These are phyloP conservation scores for Cephus rjabovi DNA, from an alignment of 2,888 invertebrate genomes.

Conservation along the genomic window DNA sequence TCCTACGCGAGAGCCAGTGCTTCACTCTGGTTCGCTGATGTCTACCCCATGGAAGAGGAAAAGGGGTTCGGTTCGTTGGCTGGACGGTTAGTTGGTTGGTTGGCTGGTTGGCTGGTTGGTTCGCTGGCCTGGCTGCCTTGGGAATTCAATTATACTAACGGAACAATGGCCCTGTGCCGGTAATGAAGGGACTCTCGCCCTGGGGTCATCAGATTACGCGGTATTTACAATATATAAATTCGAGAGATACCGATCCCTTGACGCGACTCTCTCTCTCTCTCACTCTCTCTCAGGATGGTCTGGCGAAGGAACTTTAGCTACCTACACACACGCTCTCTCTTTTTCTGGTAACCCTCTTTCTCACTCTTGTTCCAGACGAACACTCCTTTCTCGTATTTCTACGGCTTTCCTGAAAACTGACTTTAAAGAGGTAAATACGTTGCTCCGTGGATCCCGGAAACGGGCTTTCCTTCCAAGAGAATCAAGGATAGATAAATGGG, in stretches of 20 bases:
- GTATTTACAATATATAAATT: constrained; percentile 52
- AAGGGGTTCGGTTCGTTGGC: constrained; percentile 8
- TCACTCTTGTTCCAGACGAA: background rate
- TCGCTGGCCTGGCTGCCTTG: constrained; percentile 38
- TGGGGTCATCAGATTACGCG: constrained; percentile 54
- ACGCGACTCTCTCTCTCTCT: constrained; percentile 13
- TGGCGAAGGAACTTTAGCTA: no score
- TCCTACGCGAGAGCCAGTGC: constrained; percentile 44
- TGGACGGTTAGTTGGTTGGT: background rate
- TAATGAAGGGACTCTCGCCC: constrained; percentile 54
- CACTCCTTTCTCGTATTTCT: background rate
- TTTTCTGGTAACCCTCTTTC: background rate
- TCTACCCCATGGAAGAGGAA: constrained; percentile 6
- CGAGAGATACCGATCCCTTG: constrained; percentile 6
- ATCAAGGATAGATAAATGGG: background rate
- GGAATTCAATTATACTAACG: constrained; percentile 61
- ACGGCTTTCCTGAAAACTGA: background rate
- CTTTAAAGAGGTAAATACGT: background rate
- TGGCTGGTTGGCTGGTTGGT: background rate
- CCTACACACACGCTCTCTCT: background rate
- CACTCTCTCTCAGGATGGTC: background rate
- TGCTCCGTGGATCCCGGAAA: background rate
- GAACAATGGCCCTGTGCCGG: constrained; percentile 56
- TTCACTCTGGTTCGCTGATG: constrained; percentile 37
- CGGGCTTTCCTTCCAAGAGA: background rate